Percentiles rank a stretch among this genome's conserved stretches.
phyloP scores from a whole-genome alignment of 2,888 invertebrate species.

The Arrhopalites spinosus region DNA sequence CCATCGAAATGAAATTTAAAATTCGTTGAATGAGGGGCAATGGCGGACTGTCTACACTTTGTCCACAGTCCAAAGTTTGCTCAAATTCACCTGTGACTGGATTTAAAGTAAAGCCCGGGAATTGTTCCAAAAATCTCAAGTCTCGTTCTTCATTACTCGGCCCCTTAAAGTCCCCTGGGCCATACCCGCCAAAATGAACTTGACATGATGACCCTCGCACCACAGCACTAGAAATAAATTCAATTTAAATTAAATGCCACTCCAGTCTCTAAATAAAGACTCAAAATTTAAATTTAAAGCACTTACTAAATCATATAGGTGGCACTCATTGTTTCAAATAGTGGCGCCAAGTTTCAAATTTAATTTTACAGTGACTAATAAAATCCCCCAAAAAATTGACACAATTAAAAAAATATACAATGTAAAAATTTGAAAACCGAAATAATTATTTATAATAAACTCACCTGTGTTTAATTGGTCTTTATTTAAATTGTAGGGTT shows the following conservation, averaged over 20 bases:
- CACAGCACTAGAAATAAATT: too few relatives aligned
- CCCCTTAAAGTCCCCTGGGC: background rate
- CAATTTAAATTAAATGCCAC: background rate
- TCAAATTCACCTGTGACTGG: background rate
- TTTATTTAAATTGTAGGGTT: too few relatives aligned
- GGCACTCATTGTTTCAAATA: background rate
- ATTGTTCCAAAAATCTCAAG: background rate
- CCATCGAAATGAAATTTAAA: background rate
- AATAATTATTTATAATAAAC: too few relatives aligned
- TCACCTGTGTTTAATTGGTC: too few relatives aligned
- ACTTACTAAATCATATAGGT: background rate
- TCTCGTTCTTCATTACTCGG: background rate
- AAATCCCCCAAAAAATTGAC: too few relatives aligned
- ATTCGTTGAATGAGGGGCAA: conserved; percentile 1
- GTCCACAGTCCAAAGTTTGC: background rate
- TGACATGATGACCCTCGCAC: background rate
- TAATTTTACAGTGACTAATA: too few relatives aligned
- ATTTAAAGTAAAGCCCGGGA: background rate
- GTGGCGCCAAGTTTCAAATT: too few relatives aligned
- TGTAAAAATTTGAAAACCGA: too few relatives aligned
- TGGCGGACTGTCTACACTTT: background rate
- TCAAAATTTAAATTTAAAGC: background rate
- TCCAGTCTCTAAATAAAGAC: background rate
- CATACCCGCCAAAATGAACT: background rate
- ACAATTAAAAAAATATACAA: too few relatives aligned